Evolutionary conservation across 2,797 vertebrate genomes (phyloP).

Genomic region (Echiichthys vipera): DNA sequence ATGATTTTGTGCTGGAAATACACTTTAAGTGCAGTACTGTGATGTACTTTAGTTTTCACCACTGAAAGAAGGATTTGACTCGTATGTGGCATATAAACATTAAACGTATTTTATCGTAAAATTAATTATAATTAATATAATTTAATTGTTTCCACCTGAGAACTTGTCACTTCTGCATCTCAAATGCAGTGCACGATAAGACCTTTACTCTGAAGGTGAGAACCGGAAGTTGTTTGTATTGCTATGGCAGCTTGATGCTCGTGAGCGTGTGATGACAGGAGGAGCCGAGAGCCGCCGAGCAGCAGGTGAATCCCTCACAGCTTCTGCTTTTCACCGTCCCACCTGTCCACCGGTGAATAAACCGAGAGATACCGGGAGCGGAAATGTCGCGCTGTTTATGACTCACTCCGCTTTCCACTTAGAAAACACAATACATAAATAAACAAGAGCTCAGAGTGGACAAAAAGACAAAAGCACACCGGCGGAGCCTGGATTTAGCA

Average conservation of each 20-base stretch:
- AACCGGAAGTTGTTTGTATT: background rate
- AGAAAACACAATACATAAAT: background rate
- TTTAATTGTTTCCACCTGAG: no score
- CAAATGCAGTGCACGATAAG: no score
- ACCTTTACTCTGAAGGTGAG: conserved; percentile 51
- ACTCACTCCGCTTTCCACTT: background rate
- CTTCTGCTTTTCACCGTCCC: conserved; percentile 2
- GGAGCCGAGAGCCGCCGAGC: conserved; percentile 45
- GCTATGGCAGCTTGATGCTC: conserved; percentile 2
- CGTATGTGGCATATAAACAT: no score
- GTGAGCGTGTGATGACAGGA: conserved; percentile 48
- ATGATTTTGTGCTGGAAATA: no score
- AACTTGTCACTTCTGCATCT: no score
- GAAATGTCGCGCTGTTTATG: conserved; percentile 6
- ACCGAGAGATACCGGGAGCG: background rate
- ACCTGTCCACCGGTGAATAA: conserved; percentile 10
- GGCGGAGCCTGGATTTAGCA: conserved; percentile 67
- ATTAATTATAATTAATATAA: no score
- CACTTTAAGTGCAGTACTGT: no score
- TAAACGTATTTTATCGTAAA: no score
- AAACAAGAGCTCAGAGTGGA: conserved; percentile 2
- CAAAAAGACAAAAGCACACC: conserved; percentile 32
- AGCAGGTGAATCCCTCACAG: conserved; percentile 73
- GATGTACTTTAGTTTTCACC: no score
- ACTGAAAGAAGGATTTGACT: no score